Evolutionary conservation across 1,140 invertebrate genomes (phyloP).

Genomic region (Drosophila ercepeae): DNA sequence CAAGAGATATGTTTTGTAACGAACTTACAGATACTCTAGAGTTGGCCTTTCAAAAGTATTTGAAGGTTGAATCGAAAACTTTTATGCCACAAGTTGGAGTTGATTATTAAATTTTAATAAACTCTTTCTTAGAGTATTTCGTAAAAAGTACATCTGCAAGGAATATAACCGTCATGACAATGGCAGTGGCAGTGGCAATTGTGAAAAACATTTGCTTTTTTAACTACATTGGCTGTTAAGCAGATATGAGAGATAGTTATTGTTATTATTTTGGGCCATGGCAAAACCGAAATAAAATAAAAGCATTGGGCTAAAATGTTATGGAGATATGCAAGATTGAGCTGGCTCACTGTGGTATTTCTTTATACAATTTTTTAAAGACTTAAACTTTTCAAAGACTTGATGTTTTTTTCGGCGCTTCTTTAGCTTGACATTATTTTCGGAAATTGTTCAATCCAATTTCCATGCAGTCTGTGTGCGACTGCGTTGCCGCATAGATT

Average conservation of each 20-base stretch:
- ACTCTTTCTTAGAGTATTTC: not conserved
- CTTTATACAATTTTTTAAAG: no score
- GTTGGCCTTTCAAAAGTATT: no score
- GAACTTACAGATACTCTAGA: not conserved
- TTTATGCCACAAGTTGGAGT: no score
- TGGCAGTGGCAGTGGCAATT: conserved; percentile 60
- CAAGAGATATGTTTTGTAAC: not conserved
- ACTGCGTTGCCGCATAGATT: conserved; percentile 72
- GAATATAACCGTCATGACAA: conserved; percentile 45
- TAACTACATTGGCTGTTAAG: conserved; percentile 79
- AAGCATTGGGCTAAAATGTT: conserved; percentile 23
- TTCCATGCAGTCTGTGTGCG: conserved; percentile 41
- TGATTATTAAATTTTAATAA: no score
- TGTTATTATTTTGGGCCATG: conserved; percentile 62
- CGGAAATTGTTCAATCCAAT: conserved; percentile 34
- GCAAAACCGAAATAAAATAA: conserved; percentile 28
- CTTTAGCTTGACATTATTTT: conserved; percentile 4
- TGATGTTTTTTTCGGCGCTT: not conserved
- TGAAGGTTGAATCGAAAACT: no score
- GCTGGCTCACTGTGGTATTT: no score
- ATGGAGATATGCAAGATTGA: conserved; percentile 22
- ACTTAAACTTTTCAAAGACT: not conserved
- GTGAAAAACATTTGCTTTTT: conserved; percentile 71
- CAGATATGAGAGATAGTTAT: conserved; percentile 71
- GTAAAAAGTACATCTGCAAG: conserved; percentile 8